These are phyloP conservation scores for Colaptes auratus DNA, from an alignment of 2,113 vertebrate genomes.

Conservation along the genomic window DNA sequence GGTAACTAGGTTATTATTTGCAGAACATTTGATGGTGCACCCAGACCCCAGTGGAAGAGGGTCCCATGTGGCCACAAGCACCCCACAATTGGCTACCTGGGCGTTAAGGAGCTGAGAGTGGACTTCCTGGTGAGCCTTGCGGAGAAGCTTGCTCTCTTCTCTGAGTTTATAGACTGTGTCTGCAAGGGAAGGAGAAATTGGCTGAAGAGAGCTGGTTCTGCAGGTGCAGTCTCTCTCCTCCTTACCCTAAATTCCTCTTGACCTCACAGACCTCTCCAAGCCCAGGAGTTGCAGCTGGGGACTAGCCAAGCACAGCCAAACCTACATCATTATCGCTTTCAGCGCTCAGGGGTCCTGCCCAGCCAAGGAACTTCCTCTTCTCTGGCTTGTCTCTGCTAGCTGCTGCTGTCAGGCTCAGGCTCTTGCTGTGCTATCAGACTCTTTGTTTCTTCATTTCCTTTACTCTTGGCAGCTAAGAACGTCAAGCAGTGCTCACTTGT, in stretches of 20 bases:
- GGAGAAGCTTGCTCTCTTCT: constrained; percentile 75
- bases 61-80: neutral
- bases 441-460: neutral
- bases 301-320: neutral
- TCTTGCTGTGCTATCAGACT: neutral
- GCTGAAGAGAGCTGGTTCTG: accelerated
- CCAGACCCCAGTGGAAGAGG: neutral
- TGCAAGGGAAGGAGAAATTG: constrained; percentile 1
- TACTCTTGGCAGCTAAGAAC: neutral
- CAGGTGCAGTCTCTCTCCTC: neutral
- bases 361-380: neutral
- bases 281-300: neutral
- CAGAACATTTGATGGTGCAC: too few species aligned
- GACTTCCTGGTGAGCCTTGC: constrained; percentile 74
- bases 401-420: neutral
- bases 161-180: constrained; percentile 69
- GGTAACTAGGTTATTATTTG: neutral
- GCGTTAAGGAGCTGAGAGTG: constrained; percentile 70
- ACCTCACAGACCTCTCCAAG: neutral
- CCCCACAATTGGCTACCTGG: constrained; percentile 43
- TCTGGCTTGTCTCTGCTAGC: accelerated
- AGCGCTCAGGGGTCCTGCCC: neutral
- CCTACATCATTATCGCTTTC: neutral
- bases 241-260: neutral
- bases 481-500: neutral